These are phyloP conservation scores for Periophthalmus magnuspinnatus DNA, from an alignment of 2,797 vertebrate genomes.

Conservation along the genomic window DNA sequence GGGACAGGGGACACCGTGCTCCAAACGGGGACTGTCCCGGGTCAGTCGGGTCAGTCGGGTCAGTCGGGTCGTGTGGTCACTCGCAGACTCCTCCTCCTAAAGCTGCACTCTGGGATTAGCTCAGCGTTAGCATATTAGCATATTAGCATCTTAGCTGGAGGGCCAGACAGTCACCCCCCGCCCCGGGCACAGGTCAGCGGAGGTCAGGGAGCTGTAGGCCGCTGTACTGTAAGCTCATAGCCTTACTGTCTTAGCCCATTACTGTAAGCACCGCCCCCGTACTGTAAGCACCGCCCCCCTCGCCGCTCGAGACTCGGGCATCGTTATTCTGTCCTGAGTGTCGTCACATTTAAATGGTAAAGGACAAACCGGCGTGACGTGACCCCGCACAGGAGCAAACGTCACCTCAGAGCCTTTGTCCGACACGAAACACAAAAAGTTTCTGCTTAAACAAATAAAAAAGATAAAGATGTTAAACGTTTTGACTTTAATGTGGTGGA, in stretches of 20 bases:
- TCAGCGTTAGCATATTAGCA: slow-evolving; percentile 71
- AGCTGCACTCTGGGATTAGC: slow-evolving; percentile 60
- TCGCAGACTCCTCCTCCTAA: slow-evolving; percentile 43
- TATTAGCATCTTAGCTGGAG: slow-evolving; percentile 72
- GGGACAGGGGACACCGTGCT: too few relatives aligned
- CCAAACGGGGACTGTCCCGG: too few relatives aligned
- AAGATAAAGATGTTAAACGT: neutral
- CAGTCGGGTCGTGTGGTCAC: too few relatives aligned
- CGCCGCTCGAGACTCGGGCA: neutral
- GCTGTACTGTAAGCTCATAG: slow-evolving; percentile 34
- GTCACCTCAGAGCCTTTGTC: neutral
- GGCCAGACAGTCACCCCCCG: slow-evolving; percentile 40
- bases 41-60: too few relatives aligned
- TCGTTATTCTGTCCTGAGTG: slow-evolving; percentile 4
- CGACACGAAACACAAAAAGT: neutral
- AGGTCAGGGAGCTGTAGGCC: slow-evolving; percentile 45
- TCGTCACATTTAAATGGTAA: slow-evolving; percentile 9
- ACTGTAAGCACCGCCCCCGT: slow-evolving; percentile 23
- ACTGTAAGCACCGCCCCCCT: slow-evolving; percentile 27
- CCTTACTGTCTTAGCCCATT: slow-evolving; percentile 33
- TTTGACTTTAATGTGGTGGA: neutral
- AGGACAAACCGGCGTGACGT: neutral
- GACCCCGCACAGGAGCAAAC: neutral
- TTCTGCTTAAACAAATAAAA: neutral
- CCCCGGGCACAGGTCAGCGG: slow-evolving; percentile 28